phyloP scores from a whole-genome alignment of 2,888 invertebrate genomes.

The Tachina lurida region DNA sequence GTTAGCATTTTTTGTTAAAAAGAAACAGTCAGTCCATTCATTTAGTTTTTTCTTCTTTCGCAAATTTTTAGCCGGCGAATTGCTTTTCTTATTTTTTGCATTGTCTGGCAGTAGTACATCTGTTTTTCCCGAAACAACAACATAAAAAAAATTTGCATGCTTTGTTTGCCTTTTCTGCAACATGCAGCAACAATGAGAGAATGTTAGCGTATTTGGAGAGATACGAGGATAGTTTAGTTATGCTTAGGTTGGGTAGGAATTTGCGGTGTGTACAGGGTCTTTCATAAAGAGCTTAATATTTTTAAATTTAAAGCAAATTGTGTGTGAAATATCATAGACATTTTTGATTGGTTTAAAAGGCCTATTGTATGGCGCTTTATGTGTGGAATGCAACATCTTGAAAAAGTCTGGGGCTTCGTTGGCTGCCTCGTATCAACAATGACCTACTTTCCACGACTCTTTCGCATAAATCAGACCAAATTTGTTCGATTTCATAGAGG shows the following conservation, averaged over 20 bases:
- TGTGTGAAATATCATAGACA: no score
- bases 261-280: no score
- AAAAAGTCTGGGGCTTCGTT: no score
- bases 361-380: no score
- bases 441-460: no score
- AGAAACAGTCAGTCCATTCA: conserved; percentile 52
- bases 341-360: no score
- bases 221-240: neutral
- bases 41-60: conserved; percentile 15
- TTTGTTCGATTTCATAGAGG: no score
- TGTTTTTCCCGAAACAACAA: conserved; percentile 56
- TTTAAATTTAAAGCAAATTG: no score
- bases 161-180: conserved; percentile 51
- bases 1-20: conserved; percentile 11
- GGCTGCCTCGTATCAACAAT: no score
- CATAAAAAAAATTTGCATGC: conserved; percentile 55
- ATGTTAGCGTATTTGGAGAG: conserved; percentile 17
- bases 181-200: conserved; percentile 38
- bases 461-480: no score
- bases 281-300: no score
- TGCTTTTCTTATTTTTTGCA: conserved; percentile 26
- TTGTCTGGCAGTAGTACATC: conserved; percentile 67
- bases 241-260: neutral
- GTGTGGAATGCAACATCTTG: no score
- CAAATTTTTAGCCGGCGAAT: conserved; percentile 6